Evolutionary conservation across 2,113 vertebrate genomes (phyloP), one percentile per base, ranked within the genome.

Genomic region (Serilophus lunatus): DNA sequence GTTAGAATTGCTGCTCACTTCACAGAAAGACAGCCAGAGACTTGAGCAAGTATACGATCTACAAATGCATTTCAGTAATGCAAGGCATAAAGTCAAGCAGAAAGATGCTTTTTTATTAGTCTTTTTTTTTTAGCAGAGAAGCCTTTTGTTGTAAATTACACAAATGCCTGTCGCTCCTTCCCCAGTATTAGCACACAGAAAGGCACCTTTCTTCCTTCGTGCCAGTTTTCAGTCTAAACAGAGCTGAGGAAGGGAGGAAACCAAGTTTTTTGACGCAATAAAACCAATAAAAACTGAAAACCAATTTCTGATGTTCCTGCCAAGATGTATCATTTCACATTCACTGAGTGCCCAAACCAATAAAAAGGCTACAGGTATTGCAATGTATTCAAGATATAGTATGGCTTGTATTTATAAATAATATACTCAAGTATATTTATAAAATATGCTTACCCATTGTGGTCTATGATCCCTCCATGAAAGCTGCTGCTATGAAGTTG

Each of bases 1-100:
- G 76, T 64, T 66, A 26, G 36, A 81, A 84, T 44, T 82, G 72
- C 86, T 93, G 65, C 65, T 96, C 56, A 60, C 53, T 92, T 86
- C 80, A 91, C 80, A 74, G 45, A 47, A 49, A 53, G 42, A 61
- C 59, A 70, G 51, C 6, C 6, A 2, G 60, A 90, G 49, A 51
- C 38, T 51, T 18, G 10, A 78, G 56, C 51, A 86, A 84, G 70
- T 10, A 16, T 0, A 0, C 0, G 2, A 51, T 40, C 47, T 78
- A 38, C 63, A 80, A 93, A 49, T 13, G 8, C 42, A 53, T 77
- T 88, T 87, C 63, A 75, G 29, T 51, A 64, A 83, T 14, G 18
- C 13, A 54, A 81, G 47, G 29, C 23, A 57, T 66, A 35, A 94
- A 81, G 33, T 51, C 49, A 68, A 82, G 26, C 38, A 89, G 47